Evolutionary conservation across 1,140 invertebrate species (phyloP).

Genomic region (Penaeus japonicus): DNA sequence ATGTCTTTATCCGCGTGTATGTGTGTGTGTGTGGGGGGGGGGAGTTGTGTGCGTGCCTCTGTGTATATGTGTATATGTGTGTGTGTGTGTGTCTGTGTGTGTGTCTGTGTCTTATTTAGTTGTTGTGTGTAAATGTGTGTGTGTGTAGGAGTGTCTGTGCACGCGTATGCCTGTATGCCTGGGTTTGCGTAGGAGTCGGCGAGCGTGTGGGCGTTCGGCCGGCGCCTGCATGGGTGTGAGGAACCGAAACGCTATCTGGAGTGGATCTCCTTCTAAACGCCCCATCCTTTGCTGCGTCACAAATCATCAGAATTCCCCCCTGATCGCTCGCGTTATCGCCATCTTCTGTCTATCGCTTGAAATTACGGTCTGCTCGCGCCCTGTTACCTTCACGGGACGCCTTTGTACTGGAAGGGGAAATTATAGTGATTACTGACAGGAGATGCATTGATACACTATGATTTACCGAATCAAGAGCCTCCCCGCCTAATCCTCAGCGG

Average conservation of each 20-base stretch:
- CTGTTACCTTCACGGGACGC: neutral
- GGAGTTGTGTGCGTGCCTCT: neutral
- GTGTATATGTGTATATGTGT: neutral
- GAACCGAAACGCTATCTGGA: no score
- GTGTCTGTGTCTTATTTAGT: neutral
- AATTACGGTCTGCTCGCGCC: neutral
- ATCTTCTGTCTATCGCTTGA: no score
- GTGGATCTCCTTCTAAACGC: no score
- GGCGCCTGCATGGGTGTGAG: no score
- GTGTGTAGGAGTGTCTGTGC: neutral
- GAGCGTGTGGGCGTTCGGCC: no score
- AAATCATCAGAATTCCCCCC: no score
- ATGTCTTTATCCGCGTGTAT: neutral
- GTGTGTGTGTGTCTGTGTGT: neutral
- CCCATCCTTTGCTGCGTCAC: no score
- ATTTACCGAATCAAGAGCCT: neutral
- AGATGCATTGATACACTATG: constrained; percentile 29
- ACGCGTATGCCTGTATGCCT: no score
- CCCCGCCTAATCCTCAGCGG: constrained; percentile 10
- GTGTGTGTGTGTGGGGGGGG: neutral
- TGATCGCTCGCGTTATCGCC: no score
- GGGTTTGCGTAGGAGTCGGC: no score
- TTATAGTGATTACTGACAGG: neutral
- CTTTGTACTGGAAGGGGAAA: neutral
- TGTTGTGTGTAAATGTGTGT: no score